Conservation (phyloP, 2,113 vertebrate genomes). For the Rutilus rutilus region DNA sequence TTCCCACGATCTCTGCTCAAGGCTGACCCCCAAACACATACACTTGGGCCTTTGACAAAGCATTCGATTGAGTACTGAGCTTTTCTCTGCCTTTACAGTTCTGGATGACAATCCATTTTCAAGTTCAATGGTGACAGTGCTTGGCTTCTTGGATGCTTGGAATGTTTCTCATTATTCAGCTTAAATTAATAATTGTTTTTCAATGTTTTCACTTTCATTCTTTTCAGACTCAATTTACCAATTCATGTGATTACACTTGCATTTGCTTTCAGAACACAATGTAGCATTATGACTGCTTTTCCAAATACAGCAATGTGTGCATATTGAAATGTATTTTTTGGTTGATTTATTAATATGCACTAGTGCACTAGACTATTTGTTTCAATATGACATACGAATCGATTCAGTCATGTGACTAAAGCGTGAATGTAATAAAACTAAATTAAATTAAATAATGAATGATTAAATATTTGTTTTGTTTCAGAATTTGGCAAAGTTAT, state of each 20-base stretch:
- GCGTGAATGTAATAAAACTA: not conserved
- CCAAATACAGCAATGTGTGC: not conserved
- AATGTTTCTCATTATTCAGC: conserved; percentile 33
- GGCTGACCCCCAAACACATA: not conserved
- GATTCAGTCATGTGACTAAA: conserved; percentile 9
- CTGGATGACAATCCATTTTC: not conserved
- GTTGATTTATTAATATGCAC: not conserved
- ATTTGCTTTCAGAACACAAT: conserved; percentile 6
- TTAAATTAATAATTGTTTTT: conserved; percentile 57
- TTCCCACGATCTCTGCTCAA: conserved; percentile 23
- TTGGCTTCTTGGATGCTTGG: conserved; percentile 10
- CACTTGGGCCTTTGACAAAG: not conserved
- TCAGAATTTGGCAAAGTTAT: not conserved
- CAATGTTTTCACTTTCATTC: not conserved
- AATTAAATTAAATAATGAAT: not conserved
- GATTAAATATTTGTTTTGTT: conserved; percentile 27
- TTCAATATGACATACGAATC: conserved; percentile 12
- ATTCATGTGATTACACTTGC: not conserved
- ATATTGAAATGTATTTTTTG: not conserved
- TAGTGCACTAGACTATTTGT: not conserved
- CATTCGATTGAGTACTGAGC: not conserved
- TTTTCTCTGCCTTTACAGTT: conserved; percentile 1
- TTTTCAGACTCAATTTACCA: not conserved
- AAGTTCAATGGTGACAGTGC: conserved; percentile 4
- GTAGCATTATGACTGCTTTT: not conserved